These are phyloP conservation scores for Linurgus olivaceus DNA, from an alignment of 2,797 vertebrate species.

Conservation along the genomic window DNA sequence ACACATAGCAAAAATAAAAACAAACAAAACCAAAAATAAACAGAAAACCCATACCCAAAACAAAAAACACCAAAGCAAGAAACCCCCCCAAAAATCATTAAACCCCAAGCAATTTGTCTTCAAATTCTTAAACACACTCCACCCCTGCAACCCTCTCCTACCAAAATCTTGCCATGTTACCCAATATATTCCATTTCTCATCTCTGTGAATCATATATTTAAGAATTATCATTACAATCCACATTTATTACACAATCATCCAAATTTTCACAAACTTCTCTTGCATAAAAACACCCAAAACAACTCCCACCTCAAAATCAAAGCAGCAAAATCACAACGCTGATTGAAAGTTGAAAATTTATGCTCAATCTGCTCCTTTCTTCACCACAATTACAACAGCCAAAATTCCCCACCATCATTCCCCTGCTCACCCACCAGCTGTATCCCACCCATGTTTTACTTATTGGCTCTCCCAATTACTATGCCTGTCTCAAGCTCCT, in stretches of 20 bases:
- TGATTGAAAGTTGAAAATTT: background rate
- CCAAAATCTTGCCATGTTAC: accelerated
- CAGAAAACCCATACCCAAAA: background rate
- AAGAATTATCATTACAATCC: background rate
- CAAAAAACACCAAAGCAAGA: background rate
- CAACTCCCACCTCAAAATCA: background rate
- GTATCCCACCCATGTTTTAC: background rate
- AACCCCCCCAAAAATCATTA: accelerated
- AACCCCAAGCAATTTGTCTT: background rate
- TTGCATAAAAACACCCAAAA: background rate
- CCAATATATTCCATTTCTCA: background rate
- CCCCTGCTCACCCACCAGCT: background rate
- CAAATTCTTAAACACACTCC: background rate
- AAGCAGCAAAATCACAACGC: background rate
- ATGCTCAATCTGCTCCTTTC: accelerated
- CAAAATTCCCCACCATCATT: background rate
- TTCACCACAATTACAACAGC: background rate
- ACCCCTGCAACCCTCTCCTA: background rate
- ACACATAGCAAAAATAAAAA: background rate
- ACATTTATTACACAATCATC: background rate
- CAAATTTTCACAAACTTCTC: background rate
- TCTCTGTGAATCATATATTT: background rate
- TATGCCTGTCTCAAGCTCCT: background rate
- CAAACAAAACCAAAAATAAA: background rate
- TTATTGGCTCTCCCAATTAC: background rate